A percentile compares a stretch with the other conserved stretches of the same genome.
Conservation (phyloP, 2,888 invertebrate species). For the Lissocephala sabroskyi region DNA sequence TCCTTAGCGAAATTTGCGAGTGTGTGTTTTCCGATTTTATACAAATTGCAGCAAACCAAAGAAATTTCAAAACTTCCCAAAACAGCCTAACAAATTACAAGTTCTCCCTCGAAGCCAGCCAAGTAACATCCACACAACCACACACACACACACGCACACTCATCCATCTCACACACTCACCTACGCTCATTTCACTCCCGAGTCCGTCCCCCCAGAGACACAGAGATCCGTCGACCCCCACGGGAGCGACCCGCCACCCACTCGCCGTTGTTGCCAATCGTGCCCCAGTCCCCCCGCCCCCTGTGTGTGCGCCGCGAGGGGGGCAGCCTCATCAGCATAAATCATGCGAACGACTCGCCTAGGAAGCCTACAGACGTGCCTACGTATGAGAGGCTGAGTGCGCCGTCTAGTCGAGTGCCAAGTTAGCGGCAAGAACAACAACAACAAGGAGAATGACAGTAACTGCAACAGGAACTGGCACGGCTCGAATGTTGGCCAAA, state of each 20-base stretch:
- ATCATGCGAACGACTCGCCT: constrained; percentile 39
- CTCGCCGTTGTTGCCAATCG: not conserved
- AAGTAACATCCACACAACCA: constrained; percentile 4
- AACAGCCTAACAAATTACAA: not conserved
- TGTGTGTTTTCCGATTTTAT: constrained; percentile 4
- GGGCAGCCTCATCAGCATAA: constrained; percentile 63
- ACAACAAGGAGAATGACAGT: too few relatives aligned
- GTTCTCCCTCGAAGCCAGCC: constrained; percentile 16
- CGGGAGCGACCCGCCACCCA: not conserved
- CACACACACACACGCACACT: constrained; percentile 18
- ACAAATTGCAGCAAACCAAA: not conserved
- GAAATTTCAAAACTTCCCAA: too few relatives aligned
- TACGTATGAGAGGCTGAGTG: constrained; percentile 23
- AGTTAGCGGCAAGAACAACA: constrained; percentile 17
- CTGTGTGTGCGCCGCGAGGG: constrained; percentile 22
- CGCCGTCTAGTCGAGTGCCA: constrained; percentile 10
- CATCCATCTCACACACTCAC: constrained; percentile 19
- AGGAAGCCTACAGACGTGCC: constrained; percentile 1
- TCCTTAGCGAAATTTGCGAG: constrained; percentile 8
- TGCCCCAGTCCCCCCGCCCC: constrained; percentile 12
- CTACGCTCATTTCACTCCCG: constrained; percentile 1
- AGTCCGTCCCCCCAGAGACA: not conserved
- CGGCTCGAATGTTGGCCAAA: too few relatives aligned
- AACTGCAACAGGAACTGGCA: too few relatives aligned
- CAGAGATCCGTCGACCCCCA: not conserved